phyloP scores from a whole-genome alignment of 2,888 invertebrate genomes.

The Linnaemya tessellans region DNA sequence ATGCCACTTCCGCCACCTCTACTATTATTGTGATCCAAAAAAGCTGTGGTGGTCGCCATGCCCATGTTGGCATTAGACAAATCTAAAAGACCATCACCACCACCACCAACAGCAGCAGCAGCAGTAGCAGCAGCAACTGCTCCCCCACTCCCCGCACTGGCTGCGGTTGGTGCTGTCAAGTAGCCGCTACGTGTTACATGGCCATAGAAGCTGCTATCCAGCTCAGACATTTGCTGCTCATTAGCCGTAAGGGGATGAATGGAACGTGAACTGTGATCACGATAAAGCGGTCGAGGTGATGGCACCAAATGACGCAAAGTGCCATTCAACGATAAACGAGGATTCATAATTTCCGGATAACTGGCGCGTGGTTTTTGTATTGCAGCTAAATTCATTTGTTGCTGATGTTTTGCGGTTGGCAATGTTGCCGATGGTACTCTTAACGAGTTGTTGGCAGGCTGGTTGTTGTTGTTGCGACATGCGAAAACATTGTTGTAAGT shows the following conservation, averaged over 20 bases:
- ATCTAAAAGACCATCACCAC: slow-evolving; percentile 38
- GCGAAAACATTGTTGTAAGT: slow-evolving; percentile 31
- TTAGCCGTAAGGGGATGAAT: slow-evolving; percentile 81
- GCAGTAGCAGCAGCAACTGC: background rate
- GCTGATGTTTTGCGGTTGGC: slow-evolving; percentile 58
- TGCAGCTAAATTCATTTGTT: slow-evolving; percentile 58
- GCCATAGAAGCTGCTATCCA: slow-evolving; percentile 80
- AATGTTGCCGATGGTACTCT: slow-evolving; percentile 38
- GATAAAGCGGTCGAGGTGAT: slow-evolving; percentile 81
- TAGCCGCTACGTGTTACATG: slow-evolving; percentile 73
- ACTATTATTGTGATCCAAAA: slow-evolving; percentile 71
- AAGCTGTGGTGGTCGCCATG: slow-evolving; percentile 30
- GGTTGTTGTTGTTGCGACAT: slow-evolving; percentile 56
- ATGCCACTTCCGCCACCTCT: slow-evolving; percentile 58
- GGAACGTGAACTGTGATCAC: slow-evolving; percentile 81
- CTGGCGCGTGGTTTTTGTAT: slow-evolving; percentile 78
- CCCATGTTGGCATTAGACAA: slow-evolving; percentile 74
- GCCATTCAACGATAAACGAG: slow-evolving; percentile 82
- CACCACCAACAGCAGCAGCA: slow-evolving; percentile 4
- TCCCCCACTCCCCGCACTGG: slow-evolving; percentile 29
- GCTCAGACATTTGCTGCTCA: slow-evolving; percentile 81
- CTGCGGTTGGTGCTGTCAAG: slow-evolving; percentile 68
- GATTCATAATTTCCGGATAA: slow-evolving; percentile 82
- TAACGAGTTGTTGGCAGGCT: slow-evolving; percentile 58
- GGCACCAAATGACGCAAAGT: slow-evolving; percentile 81